Conservation (phyloP, 2,113 vertebrate genomes). For the Python bivittatus region DNA sequence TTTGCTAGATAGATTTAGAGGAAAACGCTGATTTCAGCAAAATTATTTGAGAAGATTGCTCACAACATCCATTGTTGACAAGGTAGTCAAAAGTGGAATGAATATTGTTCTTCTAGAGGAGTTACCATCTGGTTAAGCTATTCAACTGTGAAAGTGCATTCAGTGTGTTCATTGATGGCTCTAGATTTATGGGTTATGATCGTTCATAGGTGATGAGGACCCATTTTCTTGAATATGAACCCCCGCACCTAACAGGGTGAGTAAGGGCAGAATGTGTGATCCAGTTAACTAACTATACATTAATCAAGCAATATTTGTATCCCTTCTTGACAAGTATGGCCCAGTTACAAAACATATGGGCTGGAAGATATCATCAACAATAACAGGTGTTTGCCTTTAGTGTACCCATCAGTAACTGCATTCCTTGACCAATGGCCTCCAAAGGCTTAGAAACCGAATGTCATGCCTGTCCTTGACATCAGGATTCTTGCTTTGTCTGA, state of each 20-base stretch:
- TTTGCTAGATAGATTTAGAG: neutral
- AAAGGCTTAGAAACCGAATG: neutral
- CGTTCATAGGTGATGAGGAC: neutral
- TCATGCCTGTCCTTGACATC: slow-evolving; percentile 14
- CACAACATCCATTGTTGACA: neutral
- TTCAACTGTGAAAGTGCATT: neutral
- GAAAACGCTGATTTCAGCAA: neutral
- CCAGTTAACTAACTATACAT: neutral
- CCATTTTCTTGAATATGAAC: neutral
- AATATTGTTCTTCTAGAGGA: neutral
- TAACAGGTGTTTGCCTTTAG: neutral
- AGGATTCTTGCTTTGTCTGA: neutral
- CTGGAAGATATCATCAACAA: neutral
- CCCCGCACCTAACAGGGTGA: neutral
- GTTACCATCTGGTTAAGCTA: neutral
- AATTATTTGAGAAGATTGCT: neutral
- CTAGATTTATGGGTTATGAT: neutral
- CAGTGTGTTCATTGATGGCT: neutral
- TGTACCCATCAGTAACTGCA: neutral
- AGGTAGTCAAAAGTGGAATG: neutral
- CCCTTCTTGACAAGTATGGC: neutral
- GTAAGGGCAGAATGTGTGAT: neutral
- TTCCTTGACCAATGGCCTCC: neutral
- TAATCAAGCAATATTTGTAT: neutral
- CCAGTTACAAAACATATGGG: neutral